Evolutionary conservation across 2,888 invertebrate species (phyloP).

Genomic region (Microplitis deprimator): DNA sequence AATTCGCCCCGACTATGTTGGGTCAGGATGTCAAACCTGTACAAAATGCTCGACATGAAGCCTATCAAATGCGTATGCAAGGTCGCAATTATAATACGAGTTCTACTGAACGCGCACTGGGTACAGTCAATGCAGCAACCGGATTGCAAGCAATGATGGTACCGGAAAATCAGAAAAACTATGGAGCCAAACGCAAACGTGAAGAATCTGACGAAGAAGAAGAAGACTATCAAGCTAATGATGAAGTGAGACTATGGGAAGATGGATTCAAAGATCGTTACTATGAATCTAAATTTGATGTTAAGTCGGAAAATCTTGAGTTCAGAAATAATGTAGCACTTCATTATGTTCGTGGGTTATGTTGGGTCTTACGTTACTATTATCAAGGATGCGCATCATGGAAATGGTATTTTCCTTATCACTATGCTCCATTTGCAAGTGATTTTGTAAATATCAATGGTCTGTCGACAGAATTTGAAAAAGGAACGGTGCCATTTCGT

Average conservation of each 20-base stretch:
- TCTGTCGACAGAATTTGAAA: slow-evolving; percentile 89
- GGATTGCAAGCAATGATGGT: slow-evolving; percentile 73
- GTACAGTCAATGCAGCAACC: slow-evolving; percentile 53
- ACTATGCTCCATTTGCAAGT: slow-evolving; percentile 99
- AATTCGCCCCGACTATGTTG: slow-evolving; percentile 84
- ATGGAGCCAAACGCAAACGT: slow-evolving; percentile 74
- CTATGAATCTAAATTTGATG: slow-evolving; percentile 95
- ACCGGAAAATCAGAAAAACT: slow-evolving; percentile 61
- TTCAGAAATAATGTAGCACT: slow-evolving; percentile 92
- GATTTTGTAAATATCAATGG: slow-evolving; percentile 95
- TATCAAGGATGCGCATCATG: slow-evolving; percentile 99
- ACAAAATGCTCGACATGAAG: slow-evolving; percentile 83
- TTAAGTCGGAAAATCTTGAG: slow-evolving; percentile 80
- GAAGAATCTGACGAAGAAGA: slow-evolving; percentile 72
- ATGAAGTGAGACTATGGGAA: slow-evolving; percentile 95
- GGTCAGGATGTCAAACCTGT: slow-evolving; percentile 75
- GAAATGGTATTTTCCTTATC: slow-evolving; percentile 99
- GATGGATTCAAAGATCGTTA: slow-evolving; percentile 98
- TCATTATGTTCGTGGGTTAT: slow-evolving; percentile 95
- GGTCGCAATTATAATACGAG: slow-evolving; percentile 63
- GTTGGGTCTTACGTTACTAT: slow-evolving; percentile 98
- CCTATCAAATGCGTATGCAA: slow-evolving; percentile 78
- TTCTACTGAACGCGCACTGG: slow-evolving; percentile 52
- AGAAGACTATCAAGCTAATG: slow-evolving; percentile 85
- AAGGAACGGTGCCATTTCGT: slow-evolving; percentile 91